Evolutionary conservation across 2,888 invertebrate genomes (phyloP), one percentile per base, ranked within the genome.

Genomic region (Nipponacmea schrenckii): DNA sequence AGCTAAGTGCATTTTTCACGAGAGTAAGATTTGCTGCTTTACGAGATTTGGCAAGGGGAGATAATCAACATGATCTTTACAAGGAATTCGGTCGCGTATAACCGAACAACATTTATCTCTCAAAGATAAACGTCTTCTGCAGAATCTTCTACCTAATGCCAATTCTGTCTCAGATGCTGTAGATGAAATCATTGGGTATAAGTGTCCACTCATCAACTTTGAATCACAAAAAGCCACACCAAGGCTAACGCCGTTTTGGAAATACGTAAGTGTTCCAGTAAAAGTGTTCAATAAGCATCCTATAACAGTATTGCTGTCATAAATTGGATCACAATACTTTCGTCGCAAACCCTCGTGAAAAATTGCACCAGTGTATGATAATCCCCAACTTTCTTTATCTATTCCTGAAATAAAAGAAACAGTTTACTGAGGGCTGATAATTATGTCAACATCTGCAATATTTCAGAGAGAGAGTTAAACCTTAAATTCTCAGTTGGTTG

Each of bases 351-450:
- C 84, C n/a, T 75, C 72, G 67, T 86, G 85, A 80, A 82, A 85
- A 20, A 81, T 71, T 10, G 72, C 77, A 8, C 86, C 86, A 72
- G 84, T 85, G 79, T 85, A 84, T n/a, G 81, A 82, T 31, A 86
- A 72, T 1, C 85, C 86, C 86, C 86, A 86, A 68, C 84, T 84
- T 14, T 85, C 76, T 5, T 73, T 67, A 67, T 86, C 85, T 66
- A 75, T 68, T 72, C 85, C 85, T 84, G 77, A 26, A 73, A 68
- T 27, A 12, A 64, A 24, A 64, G 12, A 65, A 17, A 20, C 10
- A 62, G 15, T n/a, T n/a, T n/a, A n/a, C n/a, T n/a, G n/a, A n/a
- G n/a, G n/a, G n/a, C n/a, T n/a, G n/a, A n/a, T n/a, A n/a, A n/a
- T n/a, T n/a, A n/a, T n/a, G n/a, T n/a, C n/a, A 31, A 31, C 31